phyloP scores from a whole-genome alignment of 2,888 invertebrate genomes.

The Trissolcus brochymenae region DNA sequence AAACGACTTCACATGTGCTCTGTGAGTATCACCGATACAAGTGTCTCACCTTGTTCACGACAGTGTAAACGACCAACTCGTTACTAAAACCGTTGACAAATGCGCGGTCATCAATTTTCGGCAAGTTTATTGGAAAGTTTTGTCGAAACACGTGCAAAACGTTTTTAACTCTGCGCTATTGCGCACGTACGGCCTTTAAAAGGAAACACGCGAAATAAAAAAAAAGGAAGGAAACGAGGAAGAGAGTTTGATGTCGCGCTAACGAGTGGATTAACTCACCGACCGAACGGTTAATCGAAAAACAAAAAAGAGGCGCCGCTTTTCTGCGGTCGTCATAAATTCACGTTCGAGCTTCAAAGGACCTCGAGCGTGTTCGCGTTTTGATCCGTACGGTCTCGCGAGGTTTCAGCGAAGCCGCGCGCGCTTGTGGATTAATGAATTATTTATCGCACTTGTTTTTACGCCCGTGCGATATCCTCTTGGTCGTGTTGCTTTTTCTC shows the following conservation, averaged over 20 bases:
- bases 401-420: slow-evolving; percentile 8
- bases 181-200: not conserved
- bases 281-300: slow-evolving; percentile 26
- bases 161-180: not conserved
- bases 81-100: slow-evolving; percentile 36
- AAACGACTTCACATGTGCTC: slow-evolving; percentile 34
- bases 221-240: slow-evolving; percentile 12
- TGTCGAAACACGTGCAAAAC: slow-evolving; percentile 34
- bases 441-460: slow-evolving; percentile 19
- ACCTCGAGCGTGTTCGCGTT: not conserved
- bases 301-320: slow-evolving; percentile 15
- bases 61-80: slow-evolving; percentile 3
- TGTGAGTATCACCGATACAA: slow-evolving; percentile 35
- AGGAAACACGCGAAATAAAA: not conserved
- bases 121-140: slow-evolving; percentile 37
- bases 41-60: not conserved
- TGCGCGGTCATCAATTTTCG: slow-evolving; percentile 40
- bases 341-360: slow-evolving; percentile 13
- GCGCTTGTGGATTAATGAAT: slow-evolving; percentile 21
- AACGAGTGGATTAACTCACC: slow-evolving; percentile 34
- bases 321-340: slow-evolving; percentile 15
- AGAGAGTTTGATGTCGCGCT: slow-evolving; percentile 15
- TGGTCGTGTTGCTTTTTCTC: slow-evolving; percentile 9
- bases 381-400: not conserved
- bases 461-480: not conserved